Evolutionary conservation across 2,888 invertebrate genomes (phyloP).

Genomic region (Alloplasta piceator): DNA sequence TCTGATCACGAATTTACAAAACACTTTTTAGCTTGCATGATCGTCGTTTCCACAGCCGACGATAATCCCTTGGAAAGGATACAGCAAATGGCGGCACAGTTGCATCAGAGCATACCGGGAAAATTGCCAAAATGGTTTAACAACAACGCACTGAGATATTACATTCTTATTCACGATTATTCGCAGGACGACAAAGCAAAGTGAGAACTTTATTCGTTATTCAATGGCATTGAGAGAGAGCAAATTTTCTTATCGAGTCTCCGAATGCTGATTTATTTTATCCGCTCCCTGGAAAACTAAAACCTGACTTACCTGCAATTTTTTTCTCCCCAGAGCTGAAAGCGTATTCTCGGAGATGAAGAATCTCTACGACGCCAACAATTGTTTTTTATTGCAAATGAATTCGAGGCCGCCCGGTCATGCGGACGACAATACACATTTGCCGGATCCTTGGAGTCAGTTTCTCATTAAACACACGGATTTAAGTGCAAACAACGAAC

Average conservation of each 20-base stretch:
- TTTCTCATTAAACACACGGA: conserved; percentile 87
- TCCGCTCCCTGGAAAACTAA: conserved; percentile 18
- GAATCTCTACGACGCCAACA: conserved; percentile 92
- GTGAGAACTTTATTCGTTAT: conserved; percentile 84
- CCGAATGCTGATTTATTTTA: conserved; percentile 23
- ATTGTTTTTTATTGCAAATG: conserved; percentile 95
- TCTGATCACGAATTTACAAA: conserved; percentile 98
- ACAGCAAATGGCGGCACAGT: conserved; percentile 90
- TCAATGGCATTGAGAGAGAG: too few species aligned
- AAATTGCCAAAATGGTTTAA: conserved; percentile 94
- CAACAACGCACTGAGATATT: conserved; percentile 92
- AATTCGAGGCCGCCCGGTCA: conserved; percentile 90
- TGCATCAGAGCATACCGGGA: conserved; percentile 91
- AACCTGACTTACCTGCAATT: conserved; percentile 35
- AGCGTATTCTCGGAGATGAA: conserved; percentile 93
- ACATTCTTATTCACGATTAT: conserved; percentile 95
- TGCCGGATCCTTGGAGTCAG: conserved; percentile 94
- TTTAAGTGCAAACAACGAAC: conserved; percentile 81
- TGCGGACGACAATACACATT: conserved; percentile 84
- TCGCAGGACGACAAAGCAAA: conserved; percentile 89
- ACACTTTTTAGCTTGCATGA: conserved; percentile 93
- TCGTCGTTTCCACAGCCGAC: conserved; percentile 90
- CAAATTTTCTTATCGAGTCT: too few species aligned
- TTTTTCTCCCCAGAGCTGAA: conserved; percentile 87
- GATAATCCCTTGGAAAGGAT: conserved; percentile 93